A percentile compares a stretch with the other conserved stretches of the same genome.
These are phyloP conservation scores for Thomomys bottae DNA, from an alignment of 2,113 vertebrate species.

Conservation along the genomic window DNA sequence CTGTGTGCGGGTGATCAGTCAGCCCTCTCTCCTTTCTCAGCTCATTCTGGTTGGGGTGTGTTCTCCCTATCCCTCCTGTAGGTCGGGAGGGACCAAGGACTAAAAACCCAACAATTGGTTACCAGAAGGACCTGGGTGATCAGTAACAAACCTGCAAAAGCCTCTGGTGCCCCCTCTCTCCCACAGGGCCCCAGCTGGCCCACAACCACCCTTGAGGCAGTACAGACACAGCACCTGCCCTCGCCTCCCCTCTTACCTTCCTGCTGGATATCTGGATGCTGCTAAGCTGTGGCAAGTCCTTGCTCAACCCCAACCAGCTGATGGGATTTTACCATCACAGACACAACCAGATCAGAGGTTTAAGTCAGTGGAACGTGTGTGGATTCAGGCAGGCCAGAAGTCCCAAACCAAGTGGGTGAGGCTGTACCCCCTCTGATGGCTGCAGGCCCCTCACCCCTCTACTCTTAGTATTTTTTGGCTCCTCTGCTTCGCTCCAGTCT, in stretches of 20 bases:
- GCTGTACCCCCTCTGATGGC: too few relatives aligned
- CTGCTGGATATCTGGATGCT: background rate
- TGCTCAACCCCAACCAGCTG: background rate
- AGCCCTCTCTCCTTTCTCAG: too few relatives aligned
- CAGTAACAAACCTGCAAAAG: rapidly evolving
- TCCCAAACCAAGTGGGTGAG: background rate
- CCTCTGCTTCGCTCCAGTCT: background rate
- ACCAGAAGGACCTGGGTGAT: background rate
- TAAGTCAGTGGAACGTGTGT: background rate
- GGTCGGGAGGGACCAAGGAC: too few relatives aligned
- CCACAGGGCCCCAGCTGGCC: background rate
- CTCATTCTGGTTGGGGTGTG: too few relatives aligned
- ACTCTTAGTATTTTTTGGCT: background rate
- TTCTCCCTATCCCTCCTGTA: too few relatives aligned
- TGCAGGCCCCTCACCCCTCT: background rate
- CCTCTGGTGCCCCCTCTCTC: background rate
- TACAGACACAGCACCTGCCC: too few relatives aligned
- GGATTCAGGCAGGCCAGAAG: background rate
- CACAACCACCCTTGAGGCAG: too few relatives aligned
- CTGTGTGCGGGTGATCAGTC: too few relatives aligned
- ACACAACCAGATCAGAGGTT: rapidly evolving
- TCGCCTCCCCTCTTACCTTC: too few relatives aligned
- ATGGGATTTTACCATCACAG: background rate
- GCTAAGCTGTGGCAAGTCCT: background rate
- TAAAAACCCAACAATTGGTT: too few relatives aligned